Evolutionary conservation across 2,113 vertebrate genomes (phyloP), one percentile per base, ranked within the genome.

Genomic region (Pteruthius melanotis): DNA sequence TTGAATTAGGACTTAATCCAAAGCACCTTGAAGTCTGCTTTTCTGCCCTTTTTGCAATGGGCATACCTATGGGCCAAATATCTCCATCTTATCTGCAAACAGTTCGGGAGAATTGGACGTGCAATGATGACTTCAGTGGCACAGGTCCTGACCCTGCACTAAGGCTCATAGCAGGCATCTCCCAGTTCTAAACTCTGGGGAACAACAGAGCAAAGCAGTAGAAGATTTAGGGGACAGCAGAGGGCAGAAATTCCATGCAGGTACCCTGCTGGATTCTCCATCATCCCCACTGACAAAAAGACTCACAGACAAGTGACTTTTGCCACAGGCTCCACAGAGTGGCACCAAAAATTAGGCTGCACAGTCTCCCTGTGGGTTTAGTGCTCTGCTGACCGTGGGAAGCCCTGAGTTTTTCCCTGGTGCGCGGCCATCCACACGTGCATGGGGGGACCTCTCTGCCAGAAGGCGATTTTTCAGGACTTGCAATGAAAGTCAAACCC

Each of bases 391-490:
- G 42, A 11, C 66, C 14, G 15, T 40, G 70, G 54, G 39, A 75
- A 28, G 61, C 0, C 12, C 63, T 60, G 35, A 75, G 33, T 3
- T 66, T 53, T 95, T n/a, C 4, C 37, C 27, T 21, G 10, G 54
- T 83, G 52, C 1, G 0, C 27, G 53, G 33, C 53, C 60, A 23
- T 63, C 57, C 0, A 0, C 64, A 59, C 0, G 2, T 35, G 87
- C 31, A 17, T 49, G 47, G 63, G 85, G 83, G 82, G 37, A 28
- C 12, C 54, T 53, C 27, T 81, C 42, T 21, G 19, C 60, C 61
- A 83, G 82, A 78, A 88, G 76, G 76, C 4, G 12, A 91, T 93
- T 95, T 94, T 92, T 92, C 80, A 91, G 80, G 63, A 90, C 86
- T 79, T 66, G 49, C 70, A 82, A 6, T 69, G 68, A 47, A 95